A percentile compares a stretch with the other conserved stretches of the same genome.
phyloP scores from a whole-genome alignment of 92 coral and sea anemone genomes.

The Epizoanthus stellaris region DNA sequence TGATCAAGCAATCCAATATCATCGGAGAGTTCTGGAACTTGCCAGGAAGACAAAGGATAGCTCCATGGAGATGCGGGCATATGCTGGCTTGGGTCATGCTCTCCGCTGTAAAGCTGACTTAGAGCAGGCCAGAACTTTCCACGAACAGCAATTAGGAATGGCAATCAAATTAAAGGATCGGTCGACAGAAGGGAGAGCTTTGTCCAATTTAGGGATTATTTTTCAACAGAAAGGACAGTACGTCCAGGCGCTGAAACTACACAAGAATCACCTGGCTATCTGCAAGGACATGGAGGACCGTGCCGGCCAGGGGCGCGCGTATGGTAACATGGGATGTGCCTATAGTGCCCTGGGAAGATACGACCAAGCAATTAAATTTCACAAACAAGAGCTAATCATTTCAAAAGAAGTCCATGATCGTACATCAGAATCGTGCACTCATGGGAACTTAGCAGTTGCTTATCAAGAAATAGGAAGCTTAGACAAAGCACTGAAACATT shows the following conservation, averaged over 20 bases:
- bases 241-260: constrained; percentile 89
- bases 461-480: constrained; percentile 93
- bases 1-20: constrained; percentile 80
- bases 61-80: constrained; percentile 92
- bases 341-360: constrained; percentile 92
- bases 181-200: constrained; percentile 93
- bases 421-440: constrained; percentile 95
- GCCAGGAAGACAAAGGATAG: constrained; percentile 83
- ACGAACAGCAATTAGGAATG: constrained; percentile 90
- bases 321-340: constrained; percentile 99
- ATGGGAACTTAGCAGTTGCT: constrained; percentile 98
- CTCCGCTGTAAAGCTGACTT: constrained; percentile 84
- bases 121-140: constrained; percentile 77
- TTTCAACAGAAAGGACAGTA: constrained; percentile 87
- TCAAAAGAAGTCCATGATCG: constrained; percentile 96
- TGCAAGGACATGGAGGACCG: constrained; percentile 94
- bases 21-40: constrained; percentile 76
- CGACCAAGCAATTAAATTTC: constrained; percentile 97
- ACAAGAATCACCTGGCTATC: constrained; percentile 91
- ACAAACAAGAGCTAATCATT: constrained; percentile 91
- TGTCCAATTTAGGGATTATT: constrained; percentile 94
- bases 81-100: constrained; percentile 97
- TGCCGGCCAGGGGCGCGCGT: constrained; percentile 99
- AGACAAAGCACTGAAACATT: constrained; percentile 93
- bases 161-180: constrained; percentile 89